Evolutionary conservation across 92 coral and sea anemone genomes (phyloP).

Genomic region (Phenganax stokvisi): DNA sequence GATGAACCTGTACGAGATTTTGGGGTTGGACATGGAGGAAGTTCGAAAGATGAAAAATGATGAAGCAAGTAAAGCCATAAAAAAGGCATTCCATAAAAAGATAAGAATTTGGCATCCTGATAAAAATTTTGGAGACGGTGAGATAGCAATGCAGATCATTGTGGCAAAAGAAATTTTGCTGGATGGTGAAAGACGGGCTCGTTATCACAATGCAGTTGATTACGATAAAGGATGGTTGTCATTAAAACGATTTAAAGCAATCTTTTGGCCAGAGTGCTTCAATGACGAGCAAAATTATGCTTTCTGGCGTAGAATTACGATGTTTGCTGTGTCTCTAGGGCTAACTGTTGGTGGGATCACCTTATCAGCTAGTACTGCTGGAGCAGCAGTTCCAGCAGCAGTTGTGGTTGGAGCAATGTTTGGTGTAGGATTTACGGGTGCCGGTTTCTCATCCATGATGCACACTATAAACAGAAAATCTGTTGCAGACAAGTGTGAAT

Average conservation of each 20-base stretch:
- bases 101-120: slow-evolving; percentile 57
- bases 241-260: slow-evolving; percentile 24
- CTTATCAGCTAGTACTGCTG: slow-evolving; percentile 17
- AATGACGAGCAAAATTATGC: slow-evolving; percentile 25
- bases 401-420: slow-evolving; percentile 18
- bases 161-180: slow-evolving; percentile 38
- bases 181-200: slow-evolving; percentile 40
- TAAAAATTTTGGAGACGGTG: slow-evolving; percentile 38
- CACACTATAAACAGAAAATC: slow-evolving; percentile 2
- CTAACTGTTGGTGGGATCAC: slow-evolving; percentile 6
- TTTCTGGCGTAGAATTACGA: slow-evolving; percentile 4
- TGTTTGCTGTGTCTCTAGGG: slow-evolving; percentile 8
- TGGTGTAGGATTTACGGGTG: slow-evolving; percentile 28
- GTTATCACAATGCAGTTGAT: slow-evolving; percentile 45
- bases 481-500: not conserved
- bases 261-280: slow-evolving; percentile 33
- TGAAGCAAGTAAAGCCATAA: slow-evolving; percentile 26
- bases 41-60: slow-evolving; percentile 38
- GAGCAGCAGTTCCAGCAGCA: slow-evolving; percentile 18
- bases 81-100: slow-evolving; percentile 26
- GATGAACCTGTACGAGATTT: slow-evolving; percentile 42
- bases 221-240: slow-evolving; percentile 56
- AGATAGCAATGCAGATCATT: slow-evolving; percentile 39
- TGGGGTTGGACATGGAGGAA: slow-evolving; percentile 41
- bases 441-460: not conserved